These are phyloP conservation scores for Callospermophilus lateralis DNA, from an alignment of 2,113 vertebrate species.

Conservation along the genomic window DNA sequence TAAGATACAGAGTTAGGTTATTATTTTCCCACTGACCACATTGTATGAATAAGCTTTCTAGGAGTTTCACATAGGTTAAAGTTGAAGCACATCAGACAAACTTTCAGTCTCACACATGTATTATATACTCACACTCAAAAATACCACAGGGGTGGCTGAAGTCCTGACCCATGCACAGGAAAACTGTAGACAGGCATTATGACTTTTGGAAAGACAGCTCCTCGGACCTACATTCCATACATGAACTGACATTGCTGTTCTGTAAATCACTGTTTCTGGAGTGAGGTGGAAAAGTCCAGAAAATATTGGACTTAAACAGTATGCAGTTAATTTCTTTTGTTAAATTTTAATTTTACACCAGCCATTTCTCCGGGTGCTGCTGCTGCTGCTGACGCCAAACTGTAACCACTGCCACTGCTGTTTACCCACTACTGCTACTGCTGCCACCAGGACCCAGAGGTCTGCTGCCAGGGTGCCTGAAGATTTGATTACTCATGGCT, in stretches of 20 bases:
- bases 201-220: not conserved
- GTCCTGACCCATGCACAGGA: not conserved
- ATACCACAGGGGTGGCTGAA: not conserved
- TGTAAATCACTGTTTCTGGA: not conserved
- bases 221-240: not conserved
- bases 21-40: not conserved
- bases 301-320: not conserved
- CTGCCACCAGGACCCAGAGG: too few relatives aligned
- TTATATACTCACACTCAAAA: not conserved
- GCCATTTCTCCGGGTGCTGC: too few relatives aligned
- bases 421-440: too few relatives aligned
- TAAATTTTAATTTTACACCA: not conserved
- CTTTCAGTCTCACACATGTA: not conserved
- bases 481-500: too few relatives aligned
- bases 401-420: too few relatives aligned
- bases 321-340: not conserved
- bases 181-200: not conserved
- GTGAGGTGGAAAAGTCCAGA: not conserved
- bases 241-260: not conserved
- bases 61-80: not conserved
- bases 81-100: not conserved
- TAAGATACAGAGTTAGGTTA: too few relatives aligned
- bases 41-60: not conserved
- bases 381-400: too few relatives aligned
- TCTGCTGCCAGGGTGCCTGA: too few relatives aligned